These are phyloP conservation scores for Cydia amplana DNA, from an alignment of 1,140 invertebrate genomes.

Conservation along the genomic window DNA sequence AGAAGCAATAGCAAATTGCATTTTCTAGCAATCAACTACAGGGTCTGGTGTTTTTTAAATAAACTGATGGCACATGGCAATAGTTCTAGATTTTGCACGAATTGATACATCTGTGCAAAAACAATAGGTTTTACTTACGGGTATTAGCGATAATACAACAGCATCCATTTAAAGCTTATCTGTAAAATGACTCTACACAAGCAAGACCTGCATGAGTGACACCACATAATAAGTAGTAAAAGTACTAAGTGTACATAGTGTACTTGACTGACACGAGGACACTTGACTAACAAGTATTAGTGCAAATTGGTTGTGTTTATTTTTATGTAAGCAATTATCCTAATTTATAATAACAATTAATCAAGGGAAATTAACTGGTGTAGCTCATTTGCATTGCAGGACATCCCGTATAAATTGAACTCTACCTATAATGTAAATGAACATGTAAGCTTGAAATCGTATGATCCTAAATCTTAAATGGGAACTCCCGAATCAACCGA, in stretches of 20 bases:
- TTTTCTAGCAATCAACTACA: no score
- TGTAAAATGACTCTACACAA: neutral
- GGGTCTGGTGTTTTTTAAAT: no score
- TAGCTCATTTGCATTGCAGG: no score
- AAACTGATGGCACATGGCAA: no score
- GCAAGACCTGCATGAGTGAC: neutral
- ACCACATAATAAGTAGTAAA: neutral
- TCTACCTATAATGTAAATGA: neutral
- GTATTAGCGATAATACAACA: conserved; percentile 4
- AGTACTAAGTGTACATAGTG: neutral
- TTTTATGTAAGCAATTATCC: no score
- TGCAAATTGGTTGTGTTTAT: no score
- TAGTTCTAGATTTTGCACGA: neutral
- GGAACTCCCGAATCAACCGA: neutral
- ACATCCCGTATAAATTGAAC: neutral
- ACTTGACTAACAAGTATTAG: no score
- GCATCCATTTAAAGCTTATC: conserved; percentile 1
- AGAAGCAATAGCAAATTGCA: no score
- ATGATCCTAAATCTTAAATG: neutral
- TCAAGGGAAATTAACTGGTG: no score
- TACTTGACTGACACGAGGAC: no score
- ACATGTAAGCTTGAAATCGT: neutral
- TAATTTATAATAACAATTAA: no score
- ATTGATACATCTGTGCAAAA: neutral
- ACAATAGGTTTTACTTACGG: neutral